Conservation (phyloP, 2,888 invertebrate genomes). For the Helicoverpa assulta region DNA sequence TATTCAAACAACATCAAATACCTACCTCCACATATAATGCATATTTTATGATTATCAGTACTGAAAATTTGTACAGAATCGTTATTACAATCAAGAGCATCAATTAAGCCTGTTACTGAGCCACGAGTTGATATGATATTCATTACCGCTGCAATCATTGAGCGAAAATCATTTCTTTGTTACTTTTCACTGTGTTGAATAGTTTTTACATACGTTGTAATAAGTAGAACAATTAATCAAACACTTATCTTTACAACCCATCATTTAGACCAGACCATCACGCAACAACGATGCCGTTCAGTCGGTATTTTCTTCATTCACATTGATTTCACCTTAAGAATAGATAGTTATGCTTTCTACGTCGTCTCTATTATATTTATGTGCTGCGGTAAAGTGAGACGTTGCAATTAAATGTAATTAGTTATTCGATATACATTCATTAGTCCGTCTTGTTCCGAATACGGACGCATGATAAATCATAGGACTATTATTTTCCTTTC, state of each 20-base stretch:
- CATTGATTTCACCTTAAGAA: constrained; percentile 79
- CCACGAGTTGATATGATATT: constrained; percentile 20
- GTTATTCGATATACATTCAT: constrained; percentile 44
- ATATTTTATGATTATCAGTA: too few species aligned
- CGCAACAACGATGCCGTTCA: constrained; percentile 70
- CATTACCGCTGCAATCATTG: constrained; percentile 25
- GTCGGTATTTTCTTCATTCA: constrained; percentile 69
- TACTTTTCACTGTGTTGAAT: constrained; percentile 31
- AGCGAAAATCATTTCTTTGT: constrained; percentile 30
- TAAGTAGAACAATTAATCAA: constrained; percentile 60
- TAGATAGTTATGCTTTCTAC: constrained; percentile 80
- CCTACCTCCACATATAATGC: not conserved
- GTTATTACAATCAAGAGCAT: constrained; percentile 27
- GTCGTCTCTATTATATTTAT: constrained; percentile 60
- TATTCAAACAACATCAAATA: constrained; percentile 13
- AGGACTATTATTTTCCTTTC: constrained; percentile 13
- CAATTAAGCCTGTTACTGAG: constrained; percentile 23
- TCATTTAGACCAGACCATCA: constrained; percentile 69
- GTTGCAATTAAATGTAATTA: constrained; percentile 58
- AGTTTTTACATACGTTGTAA: constrained; percentile 32
- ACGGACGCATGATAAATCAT: constrained; percentile 21
- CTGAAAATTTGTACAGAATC: constrained; percentile 17
- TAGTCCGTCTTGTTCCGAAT: constrained; percentile 40
- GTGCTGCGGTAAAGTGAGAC: constrained; percentile 46
- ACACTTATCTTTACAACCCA: constrained; percentile 51